These are phyloP conservation scores for Cheilosia scutellata DNA, from an alignment of 2,888 invertebrate species.

Conservation along the genomic window DNA sequence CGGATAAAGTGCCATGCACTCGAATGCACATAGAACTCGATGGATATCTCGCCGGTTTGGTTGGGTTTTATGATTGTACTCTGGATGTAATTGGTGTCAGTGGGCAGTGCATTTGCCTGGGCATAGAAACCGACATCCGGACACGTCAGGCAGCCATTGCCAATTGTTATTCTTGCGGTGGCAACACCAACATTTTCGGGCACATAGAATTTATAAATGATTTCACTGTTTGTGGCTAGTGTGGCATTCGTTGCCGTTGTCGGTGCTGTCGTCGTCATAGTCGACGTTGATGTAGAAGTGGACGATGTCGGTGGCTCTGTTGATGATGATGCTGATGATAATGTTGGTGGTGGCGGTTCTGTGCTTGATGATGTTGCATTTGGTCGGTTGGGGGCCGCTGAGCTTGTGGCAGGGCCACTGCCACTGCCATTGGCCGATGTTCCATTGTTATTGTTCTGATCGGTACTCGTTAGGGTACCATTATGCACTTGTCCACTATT, in stretches of 20 bases:
- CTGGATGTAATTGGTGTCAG: slow-evolving; percentile 84
- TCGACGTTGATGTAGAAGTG: slow-evolving; percentile 80
- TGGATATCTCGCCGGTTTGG: slow-evolving; percentile 83
- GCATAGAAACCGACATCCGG: slow-evolving; percentile 85
- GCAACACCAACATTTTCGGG: slow-evolving; percentile 81
- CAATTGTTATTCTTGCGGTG: slow-evolving; percentile 81
- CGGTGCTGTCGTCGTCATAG: slow-evolving; percentile 79
- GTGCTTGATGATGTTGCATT: slow-evolving; percentile 82
- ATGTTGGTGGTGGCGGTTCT: slow-evolving; percentile 61
- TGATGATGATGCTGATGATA: slow-evolving; percentile 60
- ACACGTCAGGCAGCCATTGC: slow-evolving; percentile 84
- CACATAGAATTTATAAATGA: slow-evolving; percentile 86
- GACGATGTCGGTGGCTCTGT: slow-evolving; percentile 81
- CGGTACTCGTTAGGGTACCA: slow-evolving; percentile 81
- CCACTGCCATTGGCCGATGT: slow-evolving; percentile 70
- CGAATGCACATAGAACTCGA: slow-evolving; percentile 86
- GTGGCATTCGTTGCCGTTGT: slow-evolving; percentile 69
- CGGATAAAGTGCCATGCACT: slow-evolving; percentile 87
- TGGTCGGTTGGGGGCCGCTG: slow-evolving; percentile 68
- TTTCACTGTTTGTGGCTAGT: slow-evolving; percentile 79
- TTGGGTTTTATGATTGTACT: slow-evolving; percentile 85
- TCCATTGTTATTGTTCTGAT: slow-evolving; percentile 75
- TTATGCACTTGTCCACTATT: slow-evolving; percentile 81
- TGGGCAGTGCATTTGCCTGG: slow-evolving; percentile 86
- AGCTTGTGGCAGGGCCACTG: slow-evolving; percentile 54